phyloP scores from a whole-genome alignment of 1,140 invertebrate species.

The Achroia grisella region DNA sequence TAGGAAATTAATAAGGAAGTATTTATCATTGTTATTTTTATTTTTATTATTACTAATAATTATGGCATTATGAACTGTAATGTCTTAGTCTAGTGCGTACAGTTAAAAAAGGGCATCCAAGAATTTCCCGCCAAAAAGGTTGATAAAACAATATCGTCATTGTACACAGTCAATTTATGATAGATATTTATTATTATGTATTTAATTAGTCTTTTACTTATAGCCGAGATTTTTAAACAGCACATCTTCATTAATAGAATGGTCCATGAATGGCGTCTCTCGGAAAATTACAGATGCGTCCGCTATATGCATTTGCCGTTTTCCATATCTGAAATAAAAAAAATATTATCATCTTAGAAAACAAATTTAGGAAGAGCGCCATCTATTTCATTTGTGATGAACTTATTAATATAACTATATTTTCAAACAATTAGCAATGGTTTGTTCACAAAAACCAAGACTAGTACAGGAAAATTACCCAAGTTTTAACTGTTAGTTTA shows the following conservation, averaged over 20 bases:
- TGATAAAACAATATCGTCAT: background rate
- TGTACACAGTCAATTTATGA: background rate
- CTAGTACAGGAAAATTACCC: too few species aligned
- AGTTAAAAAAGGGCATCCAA: background rate
- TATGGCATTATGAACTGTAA: slow-evolving; percentile 8
- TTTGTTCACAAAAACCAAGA: too few species aligned
- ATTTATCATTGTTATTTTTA: too few species aligned
- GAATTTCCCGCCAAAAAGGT: slow-evolving; percentile 1
- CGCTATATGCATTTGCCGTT: slow-evolving; percentile 62
- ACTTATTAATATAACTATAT: background rate
- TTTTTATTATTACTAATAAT: slow-evolving; percentile 1
- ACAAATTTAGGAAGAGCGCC: background rate
- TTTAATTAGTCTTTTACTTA: slow-evolving; percentile 28
- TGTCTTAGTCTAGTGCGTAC: slow-evolving; percentile 1
- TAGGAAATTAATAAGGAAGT: too few species aligned
- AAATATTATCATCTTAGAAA: background rate
- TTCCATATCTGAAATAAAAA: slow-evolving; percentile 52
- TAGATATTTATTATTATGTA: background rate
- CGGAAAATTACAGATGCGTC: slow-evolving; percentile 59
- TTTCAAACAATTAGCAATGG: too few species aligned
- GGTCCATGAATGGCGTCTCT: slow-evolving; percentile 51
- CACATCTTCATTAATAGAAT: slow-evolving; percentile 38
- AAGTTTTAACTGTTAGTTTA: too few species aligned
- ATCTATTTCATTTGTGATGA: background rate
- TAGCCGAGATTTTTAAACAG: slow-evolving; percentile 50